Evolutionary conservation across 1,140 invertebrate species (phyloP).

Genomic region (Rhynchophorus ferrugineus): DNA sequence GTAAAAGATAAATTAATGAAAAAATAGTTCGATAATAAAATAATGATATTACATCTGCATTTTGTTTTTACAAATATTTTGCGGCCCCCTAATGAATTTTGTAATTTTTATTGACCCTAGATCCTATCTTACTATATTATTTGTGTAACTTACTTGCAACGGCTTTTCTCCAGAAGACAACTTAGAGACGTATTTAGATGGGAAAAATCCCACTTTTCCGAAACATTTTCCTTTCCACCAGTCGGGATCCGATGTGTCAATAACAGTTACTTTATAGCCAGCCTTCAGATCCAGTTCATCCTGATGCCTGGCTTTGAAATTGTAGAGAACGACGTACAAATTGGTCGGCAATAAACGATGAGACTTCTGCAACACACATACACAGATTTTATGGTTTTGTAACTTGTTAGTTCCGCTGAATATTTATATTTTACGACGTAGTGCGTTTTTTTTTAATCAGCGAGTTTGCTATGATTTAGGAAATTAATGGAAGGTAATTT

Average conservation of each 20-base stretch:
- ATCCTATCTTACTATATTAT: no score
- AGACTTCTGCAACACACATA: slow-evolving; percentile 56
- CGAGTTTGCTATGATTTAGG: no score
- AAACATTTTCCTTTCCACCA: slow-evolving; percentile 97
- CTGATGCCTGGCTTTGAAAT: slow-evolving; percentile 86
- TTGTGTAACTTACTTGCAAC: slow-evolving; percentile 75
- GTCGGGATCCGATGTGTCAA: slow-evolving; percentile 87
- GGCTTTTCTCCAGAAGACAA: slow-evolving; percentile 82
- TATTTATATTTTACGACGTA: no score
- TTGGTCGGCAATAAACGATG: slow-evolving; percentile 82
- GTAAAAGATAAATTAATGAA: no score
- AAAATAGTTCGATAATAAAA: no score
- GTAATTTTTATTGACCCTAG: no score
- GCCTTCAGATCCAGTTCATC: slow-evolving; percentile 93
- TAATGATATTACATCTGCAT: no score
- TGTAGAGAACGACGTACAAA: slow-evolving; percentile 90
- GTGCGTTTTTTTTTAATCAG: no score
- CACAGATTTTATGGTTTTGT: no score
- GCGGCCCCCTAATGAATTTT: no score
- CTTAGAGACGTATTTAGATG: slow-evolving; percentile 88
- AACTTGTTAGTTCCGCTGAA: no score
- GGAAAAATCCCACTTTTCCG: slow-evolving; percentile 86
- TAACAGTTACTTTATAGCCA: slow-evolving; percentile 90
- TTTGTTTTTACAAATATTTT: no score
- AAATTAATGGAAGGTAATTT: neutral